Evolutionary conservation across 2,888 invertebrate genomes (phyloP).

Genomic region (Nephrocerus scutellatus): DNA sequence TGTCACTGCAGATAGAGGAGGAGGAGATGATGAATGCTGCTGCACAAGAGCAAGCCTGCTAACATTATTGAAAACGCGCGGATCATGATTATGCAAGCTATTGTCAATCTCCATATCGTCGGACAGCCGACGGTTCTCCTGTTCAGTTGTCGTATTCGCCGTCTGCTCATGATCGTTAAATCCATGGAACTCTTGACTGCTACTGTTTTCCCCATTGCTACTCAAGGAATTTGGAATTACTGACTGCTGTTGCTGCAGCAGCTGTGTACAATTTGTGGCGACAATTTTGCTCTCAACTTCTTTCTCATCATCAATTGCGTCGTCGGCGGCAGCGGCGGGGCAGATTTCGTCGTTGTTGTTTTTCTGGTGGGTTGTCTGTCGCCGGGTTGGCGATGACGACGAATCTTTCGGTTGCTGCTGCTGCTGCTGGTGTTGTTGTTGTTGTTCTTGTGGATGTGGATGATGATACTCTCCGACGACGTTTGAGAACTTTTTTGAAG

Average conservation of each 20-base stretch:
- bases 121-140: slow-evolving; percentile 32
- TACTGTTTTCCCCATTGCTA: slow-evolving; percentile 33
- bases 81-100: slow-evolving; percentile 37
- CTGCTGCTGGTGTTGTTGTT: too few species aligned
- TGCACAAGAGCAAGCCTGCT: slow-evolving; percentile 2
- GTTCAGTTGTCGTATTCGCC: slow-evolving; percentile 5
- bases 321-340: slow-evolving; percentile 25
- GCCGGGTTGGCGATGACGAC: slow-evolving; percentile 49
- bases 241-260: too few species aligned
- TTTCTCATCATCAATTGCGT: slow-evolving; percentile 43
- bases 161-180: slow-evolving; percentile 22
- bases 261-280: too few species aligned
- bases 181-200: slow-evolving; percentile 34
- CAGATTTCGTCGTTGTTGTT: slow-evolving; percentile 20
- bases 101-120: slow-evolving; percentile 46
- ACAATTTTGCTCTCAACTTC: too few species aligned
- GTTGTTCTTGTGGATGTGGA: too few species aligned
- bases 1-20: slow-evolving; percentile 7
- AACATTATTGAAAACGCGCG: slow-evolving; percentile 42
- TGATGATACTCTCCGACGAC: not conserved
- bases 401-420: slow-evolving; percentile 46
- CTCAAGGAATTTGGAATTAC: slow-evolving; percentile 14
- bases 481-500: slow-evolving; percentile 21
- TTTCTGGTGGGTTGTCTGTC: slow-evolving; percentile 28
- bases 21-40: slow-evolving; percentile 1